Conservation (phyloP, 2,888 invertebrate species). For the Melieria picta region DNA sequence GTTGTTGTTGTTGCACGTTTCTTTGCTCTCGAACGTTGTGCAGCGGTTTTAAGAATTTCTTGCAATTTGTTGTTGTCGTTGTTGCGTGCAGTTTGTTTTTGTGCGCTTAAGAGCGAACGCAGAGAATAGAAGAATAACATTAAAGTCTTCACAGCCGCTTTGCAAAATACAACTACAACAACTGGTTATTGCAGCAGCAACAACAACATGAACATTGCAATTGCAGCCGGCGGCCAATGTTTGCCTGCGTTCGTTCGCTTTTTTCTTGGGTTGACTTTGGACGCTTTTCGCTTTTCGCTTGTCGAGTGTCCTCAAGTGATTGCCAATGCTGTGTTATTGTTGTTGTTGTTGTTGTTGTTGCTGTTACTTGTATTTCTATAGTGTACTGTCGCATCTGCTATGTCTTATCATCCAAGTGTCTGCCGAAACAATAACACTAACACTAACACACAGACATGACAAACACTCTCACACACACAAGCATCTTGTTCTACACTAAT, state of each 20-base stretch:
- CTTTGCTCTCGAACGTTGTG: slow-evolving; percentile 16
- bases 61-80: slow-evolving; percentile 26
- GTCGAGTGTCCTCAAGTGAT: slow-evolving; percentile 13
- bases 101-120: too few species aligned
- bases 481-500: neutral
- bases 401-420: neutral
- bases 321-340: slow-evolving; percentile 10
- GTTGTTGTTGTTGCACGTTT: neutral
- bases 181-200: slow-evolving; percentile 1
- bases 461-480: slow-evolving; percentile 13
- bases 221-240: too few species aligned
- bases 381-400: neutral
- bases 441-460: slow-evolving; percentile 31
- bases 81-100: too few species aligned
- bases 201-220: slow-evolving; percentile 10
- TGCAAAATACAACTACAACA: neutral
- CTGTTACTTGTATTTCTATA: neutral
- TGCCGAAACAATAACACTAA: neutral
- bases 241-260: too few species aligned
- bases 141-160: too few species aligned
- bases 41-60: neutral
- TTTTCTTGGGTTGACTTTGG: neutral
- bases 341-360: neutral
- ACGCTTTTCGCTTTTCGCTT: neutral
- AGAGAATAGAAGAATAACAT: too few species aligned